Evolutionary conservation across 2,888 invertebrate species (phyloP), one percentile per base, ranked within the genome.

Genomic region (Glaucopsyche alexis): DNA sequence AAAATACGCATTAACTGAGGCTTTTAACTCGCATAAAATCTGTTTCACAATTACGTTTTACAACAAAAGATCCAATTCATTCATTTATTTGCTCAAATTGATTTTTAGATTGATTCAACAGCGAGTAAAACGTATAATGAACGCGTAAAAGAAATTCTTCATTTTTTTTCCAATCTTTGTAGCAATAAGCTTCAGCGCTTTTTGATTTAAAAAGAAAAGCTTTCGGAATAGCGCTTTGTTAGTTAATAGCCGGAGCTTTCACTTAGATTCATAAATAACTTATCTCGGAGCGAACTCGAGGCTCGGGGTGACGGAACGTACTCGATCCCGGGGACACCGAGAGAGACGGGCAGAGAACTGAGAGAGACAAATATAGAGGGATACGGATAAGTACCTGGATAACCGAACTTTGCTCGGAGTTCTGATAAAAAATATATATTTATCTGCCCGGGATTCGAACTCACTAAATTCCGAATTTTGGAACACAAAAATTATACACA

Each of bases 251-350:
- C 66, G 40, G 40, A 66, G 66, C 66, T 42, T 66, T 66, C 66
- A 66, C 66, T 42, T 40, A 66, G n/a, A 9, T n/a, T 66, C 66
- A 66, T 40, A 66, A 66, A 66, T 42, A 66, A 66, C 66, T 66
- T 66, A 66, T 66, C 66, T 66, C 66, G 66, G 14, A 42, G 42
- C 66, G 42, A 38, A 60, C 60, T 38, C 13, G 29, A 38, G 60
- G 5, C 60, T 29, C 60, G 13, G 29, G 29, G 29, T 38, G 29
- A 29, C 60, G 60, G 55, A 19, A 19, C 55, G 55, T 55, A 19
- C 9, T 19, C 19, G 55, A 55, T 55, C 55, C 9, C 55, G 7
- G 60, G 29, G 60, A 38, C 13, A 29, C 1, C 38, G 60, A 60
- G 29, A 38, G 29, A 60, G 60, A 60, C 14, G 60, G 29, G 29